Evolutionary conservation across 37 sponge, comb jelly and placozoan species (phyloP), one percentile per base, ranked within the genome.

Genomic region (Petrosia ficiformis): DNA sequence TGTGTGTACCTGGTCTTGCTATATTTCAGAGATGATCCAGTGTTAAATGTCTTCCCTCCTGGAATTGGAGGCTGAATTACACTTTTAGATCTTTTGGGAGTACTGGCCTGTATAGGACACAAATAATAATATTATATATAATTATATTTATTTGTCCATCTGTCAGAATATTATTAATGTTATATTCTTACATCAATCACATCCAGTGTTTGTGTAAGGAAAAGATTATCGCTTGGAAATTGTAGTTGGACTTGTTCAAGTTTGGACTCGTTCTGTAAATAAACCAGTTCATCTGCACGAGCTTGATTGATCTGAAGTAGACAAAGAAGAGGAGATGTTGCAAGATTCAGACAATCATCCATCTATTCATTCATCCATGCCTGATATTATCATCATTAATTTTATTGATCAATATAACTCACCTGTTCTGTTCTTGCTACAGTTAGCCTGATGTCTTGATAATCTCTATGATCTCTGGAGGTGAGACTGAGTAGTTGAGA

Each of bases 251-350:
- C 85, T 54, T 79, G 84, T 6, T 63, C 60, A 33, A 89, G 38
- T 39, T 84, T 89, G 54, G 37, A 28, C 80, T 89, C 85, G 73
- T 89, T 89, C 78, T 83, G 57, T 42, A 42, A 43, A 24, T 68
- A 36, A 24, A 67, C 73, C 28, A 89, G 28, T 22, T 72, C 58
- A 11, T 84, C 59, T 30, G 82, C 90, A 5, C 90, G 52, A 1
- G 71, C 66, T 39, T 84, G 76, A 4, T 83, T 76, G 61, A 89
- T 79, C 90, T 89, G 63, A 26, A 71, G 22, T 31, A 8, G 54
- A 21, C 35, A 34, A 42, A 19, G 38, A 42, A 52, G 59, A 70
- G 33, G 24, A n/a, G n/a, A n/a, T n/a, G n/a, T n/a, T n/a, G n/a
- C n/a, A n/a, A n/a, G n/a, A n/a, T n/a, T n/a, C n/a, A 22, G 14